Conservation (phyloP, 2,888 invertebrate genomes). For the Phalera bucephala region DNA sequence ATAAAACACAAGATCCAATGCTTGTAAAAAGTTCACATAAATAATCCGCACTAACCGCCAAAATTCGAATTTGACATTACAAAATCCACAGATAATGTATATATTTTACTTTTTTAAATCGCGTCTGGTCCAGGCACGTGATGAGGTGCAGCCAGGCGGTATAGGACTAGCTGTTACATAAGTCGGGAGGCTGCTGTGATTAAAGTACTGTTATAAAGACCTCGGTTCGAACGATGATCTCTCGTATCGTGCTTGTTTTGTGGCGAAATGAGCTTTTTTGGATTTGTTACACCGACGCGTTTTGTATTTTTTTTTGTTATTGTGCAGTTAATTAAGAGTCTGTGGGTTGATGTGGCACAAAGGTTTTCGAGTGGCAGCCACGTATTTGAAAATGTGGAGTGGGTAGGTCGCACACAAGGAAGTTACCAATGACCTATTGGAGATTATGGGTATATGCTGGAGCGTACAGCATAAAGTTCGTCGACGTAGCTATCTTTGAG, state of each 20-base stretch:
- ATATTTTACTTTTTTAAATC: conserved; percentile 21
- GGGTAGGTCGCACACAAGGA: too few species aligned
- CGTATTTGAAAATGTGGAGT: too few species aligned
- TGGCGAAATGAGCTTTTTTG: conserved; percentile 75
- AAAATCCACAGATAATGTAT: conserved; percentile 24
- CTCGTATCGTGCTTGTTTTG: conserved; percentile 71
- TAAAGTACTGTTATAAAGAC: conserved; percentile 79
- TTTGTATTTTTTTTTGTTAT: conserved; percentile 21
- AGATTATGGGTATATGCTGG: too few species aligned
- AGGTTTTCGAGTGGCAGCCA: too few species aligned
- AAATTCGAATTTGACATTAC: conserved; percentile 24
- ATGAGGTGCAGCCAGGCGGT: conserved; percentile 56
- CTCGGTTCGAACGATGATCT: conserved; percentile 78
- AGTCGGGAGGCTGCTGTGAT: conserved; percentile 66
- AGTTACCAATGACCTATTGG: too few species aligned
- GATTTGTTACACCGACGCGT: conserved; percentile 53
- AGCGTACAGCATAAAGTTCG: too few species aligned
- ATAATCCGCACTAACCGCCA: conserved; percentile 19
- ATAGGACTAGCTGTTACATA: conserved; percentile 76
- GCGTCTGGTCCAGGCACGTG: conserved; percentile 51
- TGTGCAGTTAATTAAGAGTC: conserved; percentile 34
- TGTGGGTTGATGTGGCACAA: too few species aligned
- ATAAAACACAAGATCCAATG: conserved; percentile 11
- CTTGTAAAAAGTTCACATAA: conserved; percentile 8
- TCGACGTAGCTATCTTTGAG: too few species aligned